Evolutionary conservation across 2,113 vertebrate species (phyloP), one percentile per base, ranked within the genome.

Genomic region (Lipophrys pholis): DNA sequence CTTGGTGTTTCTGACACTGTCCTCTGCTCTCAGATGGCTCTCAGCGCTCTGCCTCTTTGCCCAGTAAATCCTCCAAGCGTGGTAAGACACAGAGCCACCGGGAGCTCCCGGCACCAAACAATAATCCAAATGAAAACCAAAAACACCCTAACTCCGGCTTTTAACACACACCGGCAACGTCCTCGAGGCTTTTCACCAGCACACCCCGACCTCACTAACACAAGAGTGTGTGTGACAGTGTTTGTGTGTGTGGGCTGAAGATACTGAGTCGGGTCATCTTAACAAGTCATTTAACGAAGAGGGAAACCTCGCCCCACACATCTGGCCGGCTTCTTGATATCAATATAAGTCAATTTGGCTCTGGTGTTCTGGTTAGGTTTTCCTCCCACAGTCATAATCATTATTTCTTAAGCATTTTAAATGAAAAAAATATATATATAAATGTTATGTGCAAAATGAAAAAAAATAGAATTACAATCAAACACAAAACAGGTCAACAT

Each of bases 41-140:
- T 74, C 83, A 85, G 81, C 78, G 71, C 61, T 85, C 85, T n/a
- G 93, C 94, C 91, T 78, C 93, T 93, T 93, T 95, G 93, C 94
- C 95, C 93, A 94, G 95, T 94, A 96, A 95, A 95, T 91, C 96
- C 94, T 95, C 94, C 93, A 98, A 95, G 90, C 95, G 95, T 94
- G 96, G 97, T 97, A 98, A 98, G 97, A 86, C 63, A 72, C 72
- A 74, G 75, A 83, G 59, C 7, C 2, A 7, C 73, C 15, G 50
- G 61, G 73, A 94, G 82, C 50, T 86, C 71, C 80, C 53, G 16
- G 61, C 39, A 30, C 21, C 21, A 4, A 30, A 4, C 21, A 30
- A 30, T 30, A 30, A 30, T 30, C 21, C 21, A 30, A 30, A 30
- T 30, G 21, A 30, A n/a, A 64, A 57, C 54, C 21, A 66, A 43